Percentiles rank a stretch among this genome's conserved stretches.
These are phyloP conservation scores for Hesperophylax magnus DNA, from an alignment of 1,140 invertebrate species.

Conservation along the genomic window DNA sequence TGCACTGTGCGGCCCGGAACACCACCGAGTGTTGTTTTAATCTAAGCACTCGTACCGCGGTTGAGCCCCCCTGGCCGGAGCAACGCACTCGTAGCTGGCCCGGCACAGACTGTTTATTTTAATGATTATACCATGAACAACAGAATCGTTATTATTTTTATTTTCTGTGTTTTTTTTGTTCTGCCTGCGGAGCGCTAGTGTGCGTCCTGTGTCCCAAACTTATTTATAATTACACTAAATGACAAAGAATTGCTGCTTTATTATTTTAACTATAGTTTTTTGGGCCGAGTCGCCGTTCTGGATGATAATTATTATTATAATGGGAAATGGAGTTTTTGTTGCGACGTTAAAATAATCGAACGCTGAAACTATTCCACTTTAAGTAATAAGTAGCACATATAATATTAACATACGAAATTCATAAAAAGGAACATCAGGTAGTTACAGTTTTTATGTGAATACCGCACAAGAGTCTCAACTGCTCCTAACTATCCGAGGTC, in stretches of 20 bases:
- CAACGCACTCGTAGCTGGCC: conserved; percentile 44
- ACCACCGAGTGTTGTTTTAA: too few species aligned
- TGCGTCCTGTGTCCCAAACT: conserved; percentile 23
- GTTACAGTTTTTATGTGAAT: too few species aligned
- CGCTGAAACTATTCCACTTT: too few species aligned
- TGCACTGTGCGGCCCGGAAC: too few species aligned
- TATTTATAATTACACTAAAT: conserved; percentile 45
- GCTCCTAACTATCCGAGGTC: too few species aligned
- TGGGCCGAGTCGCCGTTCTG: not conserved
- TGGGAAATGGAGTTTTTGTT: too few species aligned
- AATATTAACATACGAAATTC: too few species aligned
- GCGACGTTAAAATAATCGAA: too few species aligned
- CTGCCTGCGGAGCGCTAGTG: not conserved
- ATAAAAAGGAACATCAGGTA: too few species aligned
- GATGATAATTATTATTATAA: not conserved
- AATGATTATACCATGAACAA: conserved; percentile 52
- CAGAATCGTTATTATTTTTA: conserved; percentile 51
- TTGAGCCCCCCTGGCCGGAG: conserved; percentile 10
- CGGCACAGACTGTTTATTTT: conserved; percentile 50
- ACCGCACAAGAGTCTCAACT: too few species aligned
- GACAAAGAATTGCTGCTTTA: conserved; percentile 23
- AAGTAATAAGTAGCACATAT: too few species aligned
- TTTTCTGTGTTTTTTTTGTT: conserved; percentile 37
- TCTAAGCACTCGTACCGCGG: not conserved
- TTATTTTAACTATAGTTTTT: conserved; percentile 6